Base-by-base conservation (phyloP, 2,113 vertebrate species). In the Syngnathus scovelli region DNA sequence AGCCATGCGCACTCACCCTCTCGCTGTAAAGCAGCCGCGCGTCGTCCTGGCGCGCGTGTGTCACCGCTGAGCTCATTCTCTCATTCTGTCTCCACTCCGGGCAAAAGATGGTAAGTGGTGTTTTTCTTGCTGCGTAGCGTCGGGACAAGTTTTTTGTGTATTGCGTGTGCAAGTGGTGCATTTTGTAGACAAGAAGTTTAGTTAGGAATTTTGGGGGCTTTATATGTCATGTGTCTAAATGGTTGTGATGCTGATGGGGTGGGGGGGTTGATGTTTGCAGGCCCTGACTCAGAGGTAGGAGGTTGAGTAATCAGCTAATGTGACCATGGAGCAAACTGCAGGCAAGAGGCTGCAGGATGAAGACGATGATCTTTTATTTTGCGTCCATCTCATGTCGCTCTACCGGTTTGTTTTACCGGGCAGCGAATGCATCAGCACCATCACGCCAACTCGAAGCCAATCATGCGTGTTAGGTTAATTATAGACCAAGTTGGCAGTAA, bases 81-180 rank as follows among this genome's bases (percentile, higher is more conserved):
- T 89, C 87, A 87, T 83, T 88, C 83, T 82, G 83, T 82, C 86
- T 64, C 79, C 73, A 89, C 83, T 89, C 76, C 80, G 81, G 86
- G 81, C 86, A 82, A 81, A 89, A 78, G 82, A 90, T 90, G 89
- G 89, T 90, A 81, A 89, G 89, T 90, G 77, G 61, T 69, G 82
- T 67, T 81, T 70, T 82, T 85, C 83, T 77, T 87, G 67, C 76
- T 79, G 82, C 74, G 73, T 72, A 75, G 76, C 69, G 55, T 60
- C 76, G 75, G 70, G 74, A 78, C 72, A 85, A 74, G 77, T 78
- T 80, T 70, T 70, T 39, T 10, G 48, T 71, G 65, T 58, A 27
- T 49, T 71, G 44, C 16, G 19, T 73, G 73, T 56, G 11, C 52
- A 56, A 33, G 27, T 33, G 27, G 27, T 33, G 27, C 27, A 33